Base-by-base conservation (phyloP, 2,113 vertebrate genomes). In the Arenaria interpres region DNA sequence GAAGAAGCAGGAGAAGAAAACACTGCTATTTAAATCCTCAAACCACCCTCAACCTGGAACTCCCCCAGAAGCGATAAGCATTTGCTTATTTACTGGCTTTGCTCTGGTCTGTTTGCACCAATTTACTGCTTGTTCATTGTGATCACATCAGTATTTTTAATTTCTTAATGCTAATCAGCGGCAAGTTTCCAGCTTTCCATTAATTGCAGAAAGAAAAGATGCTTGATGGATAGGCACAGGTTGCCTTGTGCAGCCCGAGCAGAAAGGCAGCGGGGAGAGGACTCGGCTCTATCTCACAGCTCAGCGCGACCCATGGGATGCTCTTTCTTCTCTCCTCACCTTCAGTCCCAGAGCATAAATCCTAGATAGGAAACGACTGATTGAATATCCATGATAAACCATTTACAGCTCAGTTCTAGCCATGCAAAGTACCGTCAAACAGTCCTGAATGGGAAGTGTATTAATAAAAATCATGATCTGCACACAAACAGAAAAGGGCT, bases 401-500 rank as follows among this genome's bases (percentile, higher is more conserved):
- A 32, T 11, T 18, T 33, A 9, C 85, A 81, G 92, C 95, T 56
- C 91, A 72, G 91, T n/a, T 85, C 77, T 7, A 19, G 83, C 83
- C 79, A 14, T 15, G n/a, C 91, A 54, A 32, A 75, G 71, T 21
- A 37, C 89, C 32, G 33, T 53, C 88, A 86, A 20, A 21, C 21
- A 45, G 90, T 53, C 69, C 73, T 25, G 76, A 53, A 76, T 32
- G 89, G 33, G 88, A n/a, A 91, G 77, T 19, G 74, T 3, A 27
- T 79, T 85, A 62, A 92, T 91, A 72, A 95, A 96, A 56, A 5
- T 53, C 84, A 12, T 10, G 80, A 94, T 91, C 91, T 2, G 0
- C 73, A 17, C 64, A 33, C 86, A 92, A 92, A 91, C 84, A 96
- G 94, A 25, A 69, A 81, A 79, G 67, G 84, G 69, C 77, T 91